These are phyloP conservation scores for Falco berigora DNA, from an alignment of 2,797 vertebrate species.

Conservation along the genomic window DNA sequence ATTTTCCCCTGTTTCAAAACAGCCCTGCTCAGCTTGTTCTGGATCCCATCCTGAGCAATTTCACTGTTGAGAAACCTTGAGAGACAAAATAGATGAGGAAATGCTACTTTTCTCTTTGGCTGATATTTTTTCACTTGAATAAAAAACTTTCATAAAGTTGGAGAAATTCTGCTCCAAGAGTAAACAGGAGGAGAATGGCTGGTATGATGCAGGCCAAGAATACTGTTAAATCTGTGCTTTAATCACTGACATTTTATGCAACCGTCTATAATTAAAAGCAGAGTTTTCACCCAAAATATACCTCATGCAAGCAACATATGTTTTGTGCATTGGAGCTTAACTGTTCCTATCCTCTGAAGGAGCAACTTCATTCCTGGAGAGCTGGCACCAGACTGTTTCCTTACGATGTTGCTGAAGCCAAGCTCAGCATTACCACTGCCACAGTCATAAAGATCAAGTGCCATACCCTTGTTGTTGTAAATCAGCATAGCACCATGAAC, in stretches of 20 bases:
- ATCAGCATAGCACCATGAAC: not conserved
- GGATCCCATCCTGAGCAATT: not conserved
- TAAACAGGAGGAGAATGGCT: slow-evolving; percentile 43
- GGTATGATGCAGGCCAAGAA: slow-evolving; percentile 1
- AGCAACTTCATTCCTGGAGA: not conserved
- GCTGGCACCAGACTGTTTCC: not conserved
- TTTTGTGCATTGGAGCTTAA: slow-evolving; percentile 30
- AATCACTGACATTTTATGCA: slow-evolving; percentile 54
- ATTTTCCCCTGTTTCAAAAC: not conserved
- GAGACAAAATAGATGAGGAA: not conserved
- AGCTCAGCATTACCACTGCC: not conserved
- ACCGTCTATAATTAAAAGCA: slow-evolving; percentile 32
- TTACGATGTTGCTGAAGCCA: not conserved
- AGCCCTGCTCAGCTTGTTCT: not conserved
- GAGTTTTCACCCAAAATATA: slow-evolving; percentile 13
- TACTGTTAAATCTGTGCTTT: slow-evolving; percentile 24
- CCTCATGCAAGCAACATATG: slow-evolving; percentile 49
- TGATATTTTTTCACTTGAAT: not conserved
- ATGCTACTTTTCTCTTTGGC: not conserved
- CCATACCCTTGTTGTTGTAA: fast-evolving
- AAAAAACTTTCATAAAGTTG: not conserved
- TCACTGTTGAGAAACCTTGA: not conserved
- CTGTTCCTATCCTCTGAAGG: not conserved
- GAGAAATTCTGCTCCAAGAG: slow-evolving; percentile 1
- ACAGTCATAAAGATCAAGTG: not conserved